These are phyloP conservation scores for Drosophila micromelanica DNA, from an alignment of 1,140 invertebrate genomes.

Conservation along the genomic window DNA sequence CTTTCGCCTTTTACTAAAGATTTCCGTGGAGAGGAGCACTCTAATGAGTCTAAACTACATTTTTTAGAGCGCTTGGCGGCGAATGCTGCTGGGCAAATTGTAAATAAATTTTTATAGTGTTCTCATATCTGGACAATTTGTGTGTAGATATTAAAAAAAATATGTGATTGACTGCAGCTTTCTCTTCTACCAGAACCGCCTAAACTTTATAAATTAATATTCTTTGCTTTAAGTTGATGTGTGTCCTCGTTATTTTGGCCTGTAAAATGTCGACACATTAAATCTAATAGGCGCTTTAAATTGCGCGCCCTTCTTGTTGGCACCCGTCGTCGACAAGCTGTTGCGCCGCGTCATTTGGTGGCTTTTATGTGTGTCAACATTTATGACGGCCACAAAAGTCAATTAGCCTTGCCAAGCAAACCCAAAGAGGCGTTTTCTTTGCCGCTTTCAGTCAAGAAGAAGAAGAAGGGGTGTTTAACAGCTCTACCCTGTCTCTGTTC, in stretches of 20 bases:
- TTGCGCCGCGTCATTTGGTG: slow-evolving; percentile 23
- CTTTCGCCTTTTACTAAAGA: slow-evolving; percentile 56
- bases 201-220: neutral
- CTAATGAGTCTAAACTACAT: slow-evolving; percentile 53
- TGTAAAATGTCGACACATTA: slow-evolving; percentile 56
- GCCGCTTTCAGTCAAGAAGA: slow-evolving; percentile 1
- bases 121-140: neutral
- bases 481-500: no score
- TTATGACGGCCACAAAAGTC: slow-evolving; percentile 71
- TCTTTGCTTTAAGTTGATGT: slow-evolving; percentile 2
- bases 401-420: slow-evolving; percentile 55
- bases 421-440: neutral
- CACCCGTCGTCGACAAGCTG: slow-evolving; percentile 46
- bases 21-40: slow-evolving; percentile 55
- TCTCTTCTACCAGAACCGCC: neutral
- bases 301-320: slow-evolving; percentile 4
- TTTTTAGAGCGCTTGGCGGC: slow-evolving; percentile 30
- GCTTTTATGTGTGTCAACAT: slow-evolving; percentile 64
- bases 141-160: neutral
- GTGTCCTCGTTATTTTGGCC: slow-evolving; percentile 22
- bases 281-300: slow-evolving; percentile 56
- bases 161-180: no score
- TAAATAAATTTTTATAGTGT: neutral
- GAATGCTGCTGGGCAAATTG: slow-evolving; percentile 34
- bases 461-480: no score